phyloP scores from a whole-genome alignment of 2,888 invertebrate genomes.

The Smittia aterrima region DNA sequence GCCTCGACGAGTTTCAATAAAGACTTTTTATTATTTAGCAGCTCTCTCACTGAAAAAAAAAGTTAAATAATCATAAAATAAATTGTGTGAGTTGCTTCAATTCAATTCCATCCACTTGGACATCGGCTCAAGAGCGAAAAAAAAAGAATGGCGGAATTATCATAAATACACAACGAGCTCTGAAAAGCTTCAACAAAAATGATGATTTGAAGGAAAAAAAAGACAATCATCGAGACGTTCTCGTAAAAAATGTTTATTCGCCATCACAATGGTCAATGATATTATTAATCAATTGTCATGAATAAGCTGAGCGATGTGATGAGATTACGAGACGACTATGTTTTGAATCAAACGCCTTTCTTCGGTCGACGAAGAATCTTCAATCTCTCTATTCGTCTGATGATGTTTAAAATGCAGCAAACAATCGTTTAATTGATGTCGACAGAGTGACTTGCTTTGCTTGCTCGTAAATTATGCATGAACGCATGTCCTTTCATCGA shows the following conservation, averaged over 20 bases:
- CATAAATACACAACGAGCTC: conserved; percentile 59
- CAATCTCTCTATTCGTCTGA: background rate
- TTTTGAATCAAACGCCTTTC: conserved; percentile 66
- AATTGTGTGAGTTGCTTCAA: conserved; percentile 27
- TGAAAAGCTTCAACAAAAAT: conserved; percentile 19
- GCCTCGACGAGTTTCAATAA: conserved; percentile 20
- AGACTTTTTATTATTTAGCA: conserved; percentile 31
- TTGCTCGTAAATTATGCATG: conserved; percentile 40
- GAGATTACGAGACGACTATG: conserved; percentile 55
- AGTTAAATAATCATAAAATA: conserved; percentile 22
- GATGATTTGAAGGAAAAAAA: conserved; percentile 31
- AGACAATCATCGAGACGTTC: conserved; percentile 23
- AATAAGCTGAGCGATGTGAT: background rate
- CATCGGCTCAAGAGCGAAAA: background rate
- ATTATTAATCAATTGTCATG: conserved; percentile 42
- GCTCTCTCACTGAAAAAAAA: background rate
- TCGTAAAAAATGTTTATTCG: background rate
- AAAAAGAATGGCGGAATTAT: conserved; percentile 55
- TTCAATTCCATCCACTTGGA: conserved; percentile 8
- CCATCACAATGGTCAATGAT: conserved; percentile 38
- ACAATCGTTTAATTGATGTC: conserved; percentile 40
- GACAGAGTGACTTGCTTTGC: conserved; percentile 26
- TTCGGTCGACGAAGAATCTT: background rate
- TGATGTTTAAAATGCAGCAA: conserved; percentile 1
- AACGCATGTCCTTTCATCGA: conserved; percentile 39